Evolutionary conservation across 2,888 invertebrate genomes (phyloP), one percentile per base, ranked within the genome.

Genomic region (Drosophila histrio): DNA sequence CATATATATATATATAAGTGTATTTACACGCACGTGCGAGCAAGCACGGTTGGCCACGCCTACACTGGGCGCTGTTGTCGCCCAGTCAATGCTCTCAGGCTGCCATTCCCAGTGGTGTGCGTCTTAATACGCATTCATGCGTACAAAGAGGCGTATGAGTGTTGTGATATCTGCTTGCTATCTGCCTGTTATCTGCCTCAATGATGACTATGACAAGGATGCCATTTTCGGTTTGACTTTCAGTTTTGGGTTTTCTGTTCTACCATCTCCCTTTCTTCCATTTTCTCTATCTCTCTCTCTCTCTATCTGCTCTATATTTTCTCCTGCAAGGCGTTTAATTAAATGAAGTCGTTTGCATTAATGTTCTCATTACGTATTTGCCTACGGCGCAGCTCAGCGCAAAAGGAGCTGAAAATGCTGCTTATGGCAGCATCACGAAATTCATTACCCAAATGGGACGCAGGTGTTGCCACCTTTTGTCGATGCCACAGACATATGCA

Each of bases 331-430:
- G 68, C 87, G 73, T 85, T 82, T 82, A 82, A 82, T 82, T 82
- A 82, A 82, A 87, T 82, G 86, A 87, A 82, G 88, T 82, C 88
- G 83, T 82, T 82, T 85, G 86, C 82, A 87, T 82, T 82, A 82
- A 82, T 82, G 86, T 71, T 73, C 61, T 85, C 88, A 87, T 87
- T 87, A 85, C 79, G 79, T 65, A 82, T 82, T 85, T 85, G 87
- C 85, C 82, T 72, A 75, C 67, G 52, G 61, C 77, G 52, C 61
- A 52, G 39, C 38, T 60, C 66, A 46, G 26, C 44, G 54, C 47
- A 54, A 61, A 75, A 32, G 24, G 46, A 30, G 24, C 64, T 39
- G 64, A 49, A 49, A 36, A 52, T 36, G 41, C 41, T 50, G 58
- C 32, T 39, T 30, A 50, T 24, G 53, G 39, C 52, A 54, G 34